These are phyloP conservation scores for Ennomos fuscantarius DNA, from an alignment of 2,888 invertebrate species.

Conservation along the genomic window DNA sequence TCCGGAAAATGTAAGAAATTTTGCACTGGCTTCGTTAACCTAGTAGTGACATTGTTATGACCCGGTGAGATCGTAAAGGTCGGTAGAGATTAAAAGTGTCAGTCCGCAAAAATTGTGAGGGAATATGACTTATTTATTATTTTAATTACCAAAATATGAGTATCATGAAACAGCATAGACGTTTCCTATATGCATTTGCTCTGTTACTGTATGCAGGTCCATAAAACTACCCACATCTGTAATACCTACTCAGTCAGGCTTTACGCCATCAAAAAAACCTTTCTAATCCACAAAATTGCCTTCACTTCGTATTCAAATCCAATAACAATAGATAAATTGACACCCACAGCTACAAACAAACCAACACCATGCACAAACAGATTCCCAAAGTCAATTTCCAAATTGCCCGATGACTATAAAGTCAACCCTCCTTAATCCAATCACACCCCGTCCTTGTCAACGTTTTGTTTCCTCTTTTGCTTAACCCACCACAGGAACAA, in stretches of 20 bases:
- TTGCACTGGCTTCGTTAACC: too few relatives aligned
- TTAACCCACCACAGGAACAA: conserved; percentile 55
- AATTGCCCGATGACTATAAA: conserved; percentile 80
- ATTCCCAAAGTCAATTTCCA: conserved; percentile 82
- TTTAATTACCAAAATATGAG: too few relatives aligned
- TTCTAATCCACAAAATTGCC: conserved; percentile 59
- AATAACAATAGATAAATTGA: conserved; percentile 67
- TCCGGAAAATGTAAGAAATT: too few relatives aligned
- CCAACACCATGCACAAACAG: conserved; percentile 70
- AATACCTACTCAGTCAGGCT: conserved; percentile 4
- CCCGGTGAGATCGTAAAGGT: too few relatives aligned
- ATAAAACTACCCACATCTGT: conserved; percentile 8
- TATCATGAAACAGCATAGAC: too few relatives aligned
- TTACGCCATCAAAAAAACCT: conserved; percentile 16
- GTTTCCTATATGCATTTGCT: too few relatives aligned
- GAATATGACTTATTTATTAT: too few relatives aligned
- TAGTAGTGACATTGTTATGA: too few relatives aligned
- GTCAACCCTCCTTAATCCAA: conserved; percentile 83
- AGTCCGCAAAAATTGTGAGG: too few relatives aligned
- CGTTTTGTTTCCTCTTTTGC: conserved; percentile 80
- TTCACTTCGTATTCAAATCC: conserved; percentile 53
- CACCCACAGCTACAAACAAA: conserved; percentile 68
- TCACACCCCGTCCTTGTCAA: conserved; percentile 82
- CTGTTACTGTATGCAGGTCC: too few relatives aligned
- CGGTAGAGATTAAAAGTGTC: too few relatives aligned